A percentile compares a stretch with the other conserved stretches of the same genome.
Conservation (phyloP, 2,113 vertebrate genomes). For the Grus americana region DNA sequence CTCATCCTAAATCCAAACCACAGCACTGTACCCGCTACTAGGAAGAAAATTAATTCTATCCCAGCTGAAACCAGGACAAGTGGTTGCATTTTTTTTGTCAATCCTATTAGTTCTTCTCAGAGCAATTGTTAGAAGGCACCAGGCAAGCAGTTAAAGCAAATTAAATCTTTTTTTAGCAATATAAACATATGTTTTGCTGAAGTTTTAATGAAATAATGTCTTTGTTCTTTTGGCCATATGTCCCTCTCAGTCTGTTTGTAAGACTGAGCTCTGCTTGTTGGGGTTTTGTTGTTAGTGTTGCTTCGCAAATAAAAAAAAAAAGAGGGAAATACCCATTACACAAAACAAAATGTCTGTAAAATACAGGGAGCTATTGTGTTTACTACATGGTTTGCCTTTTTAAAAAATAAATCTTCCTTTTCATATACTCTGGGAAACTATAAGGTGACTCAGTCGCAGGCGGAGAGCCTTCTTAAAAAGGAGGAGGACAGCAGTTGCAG, state of each 20-base stretch:
- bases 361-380: neutral
- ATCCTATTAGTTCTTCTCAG: neutral
- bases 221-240: neutral
- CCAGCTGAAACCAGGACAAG: too few species aligned
- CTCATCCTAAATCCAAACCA: too few species aligned
- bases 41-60: too few species aligned
- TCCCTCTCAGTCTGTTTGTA: neutral
- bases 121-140: neutral
- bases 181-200: neutral
- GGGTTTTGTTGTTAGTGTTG: neutral
- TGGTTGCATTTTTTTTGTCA: neutral
- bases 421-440: neutral
- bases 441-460: too few species aligned
- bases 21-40: too few species aligned
- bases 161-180: neutral
- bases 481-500: too few species aligned
- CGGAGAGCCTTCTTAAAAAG: too few species aligned
- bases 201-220: neutral
- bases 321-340: neutral
- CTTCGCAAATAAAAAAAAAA: neutral
- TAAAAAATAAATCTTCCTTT: neutral
- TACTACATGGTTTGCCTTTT: neutral
- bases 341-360: neutral
- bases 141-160: neutral
- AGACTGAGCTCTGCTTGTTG: neutral